Conservation (phyloP, 2,888 invertebrate species). For the Bursaphelenchus okinawaensis region DNA sequence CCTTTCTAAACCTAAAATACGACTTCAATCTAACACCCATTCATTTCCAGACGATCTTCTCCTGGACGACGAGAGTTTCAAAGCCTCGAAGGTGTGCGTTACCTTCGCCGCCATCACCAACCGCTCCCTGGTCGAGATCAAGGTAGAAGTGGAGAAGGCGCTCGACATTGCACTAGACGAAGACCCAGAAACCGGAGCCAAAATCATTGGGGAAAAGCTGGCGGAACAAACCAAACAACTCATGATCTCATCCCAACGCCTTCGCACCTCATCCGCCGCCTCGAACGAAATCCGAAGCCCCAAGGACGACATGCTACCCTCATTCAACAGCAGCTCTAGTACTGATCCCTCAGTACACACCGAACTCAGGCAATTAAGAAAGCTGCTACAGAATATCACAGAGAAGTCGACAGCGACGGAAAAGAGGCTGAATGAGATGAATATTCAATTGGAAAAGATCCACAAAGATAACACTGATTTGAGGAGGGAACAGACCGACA, state of each 20-base stretch:
- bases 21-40: background rate
- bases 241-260: background rate
- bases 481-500: constrained; percentile 24
- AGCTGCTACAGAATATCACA: constrained; percentile 1
- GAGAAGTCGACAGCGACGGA: constrained; percentile 3
- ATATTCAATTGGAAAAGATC: constrained; percentile 14
- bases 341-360: background rate
- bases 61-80: constrained; percentile 30
- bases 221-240: constrained; percentile 1
- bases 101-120: constrained; percentile 31
- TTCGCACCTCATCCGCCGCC: background rate
- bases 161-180: constrained; percentile 15
- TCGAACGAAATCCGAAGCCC: background rate
- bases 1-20: too few species aligned
- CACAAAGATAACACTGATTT: constrained; percentile 14
- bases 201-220: background rate
- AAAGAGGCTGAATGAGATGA: constrained; percentile 6
- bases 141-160: constrained; percentile 29
- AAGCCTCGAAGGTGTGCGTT: constrained; percentile 12
- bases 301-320: background rate
- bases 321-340: constrained; percentile 6
- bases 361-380: background rate
- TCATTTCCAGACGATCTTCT: constrained; percentile 24
- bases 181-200: constrained; percentile 4
- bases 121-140: constrained; percentile 29